These are phyloP conservation scores for Gisinianus flammeolus DNA, from an alignment of 2,888 invertebrate genomes.

Conservation along the genomic window DNA sequence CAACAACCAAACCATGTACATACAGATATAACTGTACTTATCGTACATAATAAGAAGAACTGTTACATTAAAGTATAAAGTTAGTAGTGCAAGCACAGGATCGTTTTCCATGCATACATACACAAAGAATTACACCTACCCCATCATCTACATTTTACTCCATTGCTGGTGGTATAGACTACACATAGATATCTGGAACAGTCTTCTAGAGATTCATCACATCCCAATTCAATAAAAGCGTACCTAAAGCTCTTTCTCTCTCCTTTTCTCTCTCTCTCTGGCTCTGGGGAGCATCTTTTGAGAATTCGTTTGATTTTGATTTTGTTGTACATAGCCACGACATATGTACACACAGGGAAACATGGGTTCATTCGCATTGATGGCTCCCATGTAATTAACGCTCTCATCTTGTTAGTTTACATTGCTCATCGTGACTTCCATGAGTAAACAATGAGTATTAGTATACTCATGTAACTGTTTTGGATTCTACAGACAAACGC, in stretches of 20 bases:
- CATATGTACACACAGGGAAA: no score
- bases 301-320: neutral
- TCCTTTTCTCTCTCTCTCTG: neutral
- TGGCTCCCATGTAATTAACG: neutral
- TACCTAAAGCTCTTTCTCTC: neutral
- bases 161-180: no score
- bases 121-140: no score
- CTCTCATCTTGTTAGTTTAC: slow-evolving; percentile 8
- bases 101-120: no score
- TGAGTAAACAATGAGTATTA: neutral
- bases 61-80: no score
- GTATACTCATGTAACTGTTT: neutral
- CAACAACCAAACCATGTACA: no score
- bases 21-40: no score
- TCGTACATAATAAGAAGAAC: no score
- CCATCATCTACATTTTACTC: no score
- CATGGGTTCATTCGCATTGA: neutral
- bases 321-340: neutral
- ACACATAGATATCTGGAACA: no score
- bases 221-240: neutral
- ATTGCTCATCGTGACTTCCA: no score
- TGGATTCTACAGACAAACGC: neutral
- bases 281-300: neutral
- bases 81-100: no score
- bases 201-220: neutral